Conservation (phyloP, 2,113 vertebrate genomes). For the Panurus biarmicus region DNA sequence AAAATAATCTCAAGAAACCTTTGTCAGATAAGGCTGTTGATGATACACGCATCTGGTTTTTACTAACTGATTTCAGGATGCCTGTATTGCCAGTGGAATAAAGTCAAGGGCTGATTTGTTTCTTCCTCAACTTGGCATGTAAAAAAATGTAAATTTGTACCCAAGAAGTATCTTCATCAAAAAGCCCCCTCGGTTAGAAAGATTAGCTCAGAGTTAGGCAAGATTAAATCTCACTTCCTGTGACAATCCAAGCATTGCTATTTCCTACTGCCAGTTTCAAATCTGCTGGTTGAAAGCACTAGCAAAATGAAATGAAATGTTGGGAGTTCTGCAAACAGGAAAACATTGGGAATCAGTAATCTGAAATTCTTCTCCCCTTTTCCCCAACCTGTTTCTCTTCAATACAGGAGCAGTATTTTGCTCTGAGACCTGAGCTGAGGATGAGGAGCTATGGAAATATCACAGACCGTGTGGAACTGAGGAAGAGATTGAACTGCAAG, state of each 20-base stretch:
- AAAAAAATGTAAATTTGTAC: not conserved
- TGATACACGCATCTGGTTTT: not conserved
- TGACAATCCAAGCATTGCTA: not conserved
- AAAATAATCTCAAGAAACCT: not conserved
- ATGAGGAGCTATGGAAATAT: slow-evolving; percentile 84
- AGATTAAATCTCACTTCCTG: not conserved
- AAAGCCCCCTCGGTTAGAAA: not conserved
- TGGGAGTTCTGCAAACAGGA: not conserved
- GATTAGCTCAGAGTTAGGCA: not conserved
- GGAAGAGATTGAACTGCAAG: slow-evolving; percentile 81
- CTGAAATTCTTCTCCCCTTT: not conserved
- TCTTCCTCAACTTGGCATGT: not conserved
- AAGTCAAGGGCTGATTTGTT: not conserved
- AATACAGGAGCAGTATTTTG: slow-evolving; percentile 90
- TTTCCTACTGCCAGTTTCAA: not conserved
- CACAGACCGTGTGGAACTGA: slow-evolving; percentile 80
- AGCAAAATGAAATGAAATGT: not conserved
- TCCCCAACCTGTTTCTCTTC: not conserved
- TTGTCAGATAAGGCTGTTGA: not conserved
- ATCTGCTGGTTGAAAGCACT: not conserved
- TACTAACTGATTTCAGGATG: not conserved
- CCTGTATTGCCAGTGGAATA: not conserved
- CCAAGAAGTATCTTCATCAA: not conserved
- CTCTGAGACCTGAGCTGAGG: slow-evolving; percentile 86
- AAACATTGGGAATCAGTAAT: not conserved